Conservation (phyloP, 2,797 vertebrate species). For the Urosaurus nigricauda region DNA sequence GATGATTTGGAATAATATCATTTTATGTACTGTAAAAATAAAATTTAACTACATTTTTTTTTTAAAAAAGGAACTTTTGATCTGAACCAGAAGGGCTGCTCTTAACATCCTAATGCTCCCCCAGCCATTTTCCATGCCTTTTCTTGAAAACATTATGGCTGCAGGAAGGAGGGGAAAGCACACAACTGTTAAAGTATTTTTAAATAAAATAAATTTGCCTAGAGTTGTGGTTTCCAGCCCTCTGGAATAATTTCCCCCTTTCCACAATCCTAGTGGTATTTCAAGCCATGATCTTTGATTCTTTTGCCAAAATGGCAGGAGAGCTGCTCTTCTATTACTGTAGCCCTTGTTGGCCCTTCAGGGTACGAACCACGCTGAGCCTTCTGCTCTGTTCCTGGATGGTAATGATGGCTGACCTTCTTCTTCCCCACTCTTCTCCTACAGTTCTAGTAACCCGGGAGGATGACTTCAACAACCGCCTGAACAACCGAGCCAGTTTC, state of each 20-base stretch:
- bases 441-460: conserved; percentile 93
- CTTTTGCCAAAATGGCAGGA: neutral
- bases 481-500: conserved; percentile 93
- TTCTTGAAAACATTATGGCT: neutral
- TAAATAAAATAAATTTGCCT: too few relatives aligned
- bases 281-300: neutral
- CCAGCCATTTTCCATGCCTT: neutral
- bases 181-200: too few relatives aligned
- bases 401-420: neutral
- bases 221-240: neutral
- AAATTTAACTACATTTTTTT: too few relatives aligned
- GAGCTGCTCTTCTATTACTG: neutral
- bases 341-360: neutral
- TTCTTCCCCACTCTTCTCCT: neutral
- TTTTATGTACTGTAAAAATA: too few relatives aligned
- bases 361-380: neutral
- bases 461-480: conserved; percentile 93
- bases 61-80: neutral
- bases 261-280: neutral
- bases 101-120: neutral
- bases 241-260: neutral
- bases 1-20: too few relatives aligned
- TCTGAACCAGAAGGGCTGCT: too few relatives aligned
- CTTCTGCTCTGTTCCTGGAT: rapidly evolving
- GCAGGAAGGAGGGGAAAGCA: too few relatives aligned